Percentiles rank a stretch among this genome's conserved stretches.
These are phyloP conservation scores for Phasianus colchicus DNA, from an alignment of 2,113 vertebrate species.

Conservation along the genomic window DNA sequence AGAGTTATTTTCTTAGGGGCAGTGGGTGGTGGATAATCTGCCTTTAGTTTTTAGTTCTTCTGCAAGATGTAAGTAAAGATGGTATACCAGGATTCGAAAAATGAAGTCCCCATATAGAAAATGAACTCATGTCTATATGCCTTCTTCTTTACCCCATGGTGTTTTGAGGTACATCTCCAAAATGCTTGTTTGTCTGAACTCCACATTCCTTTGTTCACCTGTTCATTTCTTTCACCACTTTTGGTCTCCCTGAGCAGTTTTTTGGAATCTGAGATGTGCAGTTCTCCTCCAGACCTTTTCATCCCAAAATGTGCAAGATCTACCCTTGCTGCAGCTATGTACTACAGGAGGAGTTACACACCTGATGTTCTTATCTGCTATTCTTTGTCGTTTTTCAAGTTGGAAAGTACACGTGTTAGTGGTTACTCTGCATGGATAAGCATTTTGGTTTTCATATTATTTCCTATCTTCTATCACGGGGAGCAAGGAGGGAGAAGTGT, in stretches of 20 bases:
- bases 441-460: neutral
- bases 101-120: neutral
- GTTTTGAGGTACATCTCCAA: neutral
- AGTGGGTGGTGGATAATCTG: neutral
- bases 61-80: neutral
- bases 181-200: neutral
- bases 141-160: neutral
- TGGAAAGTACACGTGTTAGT: neutral
- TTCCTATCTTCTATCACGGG: neutral
- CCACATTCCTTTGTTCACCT: fast-evolving
- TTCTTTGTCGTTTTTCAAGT: neutral
- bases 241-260: neutral
- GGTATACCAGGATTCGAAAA: neutral
- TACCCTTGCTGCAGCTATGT: neutral
- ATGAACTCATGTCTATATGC: fast-evolving
- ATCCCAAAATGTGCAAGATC: neutral
- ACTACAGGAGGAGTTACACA: neutral
- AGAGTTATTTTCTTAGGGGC: neutral
- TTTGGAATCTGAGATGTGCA: neutral
- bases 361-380: neutral
- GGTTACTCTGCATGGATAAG: neutral
- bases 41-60: neutral
- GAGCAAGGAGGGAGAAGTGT: too few species aligned
- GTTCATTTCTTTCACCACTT: fast-evolving
- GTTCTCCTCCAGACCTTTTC: neutral